Evolutionary conservation across 2,113 vertebrate genomes (phyloP).

Genomic region (Aegithalos caudatus): DNA sequence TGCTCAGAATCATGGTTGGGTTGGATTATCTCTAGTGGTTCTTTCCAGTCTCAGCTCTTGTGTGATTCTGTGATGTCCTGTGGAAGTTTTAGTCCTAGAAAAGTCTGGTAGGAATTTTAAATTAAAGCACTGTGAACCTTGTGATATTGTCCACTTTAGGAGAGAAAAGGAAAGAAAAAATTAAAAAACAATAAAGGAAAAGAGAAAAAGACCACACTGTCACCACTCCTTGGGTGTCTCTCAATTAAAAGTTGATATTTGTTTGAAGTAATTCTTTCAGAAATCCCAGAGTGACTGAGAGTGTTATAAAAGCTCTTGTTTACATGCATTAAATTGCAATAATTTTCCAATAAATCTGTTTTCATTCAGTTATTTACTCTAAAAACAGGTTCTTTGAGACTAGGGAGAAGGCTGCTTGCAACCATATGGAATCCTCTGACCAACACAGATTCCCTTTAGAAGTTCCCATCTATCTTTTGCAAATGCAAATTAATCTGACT

Average conservation of each 20-base stretch:
- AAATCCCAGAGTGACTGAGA: not conserved
- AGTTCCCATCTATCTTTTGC: not conserved
- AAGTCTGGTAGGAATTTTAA: not conserved
- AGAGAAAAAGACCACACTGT: not conserved
- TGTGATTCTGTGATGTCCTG: not conserved
- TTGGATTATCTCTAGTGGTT: not conserved
- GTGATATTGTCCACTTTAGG: not conserved
- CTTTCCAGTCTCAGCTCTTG: not conserved
- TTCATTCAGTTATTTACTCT: slow-evolving; percentile 52
- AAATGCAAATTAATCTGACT: slow-evolving; percentile 22
- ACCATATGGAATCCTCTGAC: slow-evolving; percentile 17
- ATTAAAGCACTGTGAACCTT: not conserved
- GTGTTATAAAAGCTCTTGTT: slow-evolving; percentile 49
- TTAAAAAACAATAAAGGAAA: not conserved
- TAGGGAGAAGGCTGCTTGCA: not conserved
- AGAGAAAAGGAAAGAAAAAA: not conserved
- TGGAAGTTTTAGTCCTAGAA: not conserved
- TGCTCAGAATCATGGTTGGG: not conserved
- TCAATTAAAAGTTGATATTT: slow-evolving; percentile 45
- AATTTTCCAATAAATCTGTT: slow-evolving; percentile 49
- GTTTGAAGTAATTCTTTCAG: slow-evolving; percentile 15
- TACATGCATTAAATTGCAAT: slow-evolving; percentile 37
- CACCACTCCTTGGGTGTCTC: not conserved
- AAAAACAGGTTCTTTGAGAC: slow-evolving; percentile 20
- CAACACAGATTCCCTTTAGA: not conserved